phyloP scores from a whole-genome alignment of 2,113 vertebrate genomes.

The Ardeotis arabs region DNA sequence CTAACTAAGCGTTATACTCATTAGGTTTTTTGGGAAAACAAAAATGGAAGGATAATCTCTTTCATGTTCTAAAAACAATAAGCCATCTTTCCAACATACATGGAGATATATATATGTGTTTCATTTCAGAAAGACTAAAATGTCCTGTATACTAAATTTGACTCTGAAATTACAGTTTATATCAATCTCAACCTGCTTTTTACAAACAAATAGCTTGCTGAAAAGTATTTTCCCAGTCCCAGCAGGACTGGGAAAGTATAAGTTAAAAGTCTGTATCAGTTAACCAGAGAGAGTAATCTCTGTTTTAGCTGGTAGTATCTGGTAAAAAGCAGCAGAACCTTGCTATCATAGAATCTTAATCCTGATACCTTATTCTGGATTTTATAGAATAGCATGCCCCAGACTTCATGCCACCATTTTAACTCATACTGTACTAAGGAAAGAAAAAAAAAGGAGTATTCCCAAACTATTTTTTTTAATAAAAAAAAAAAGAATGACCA shows the following conservation, averaged over 20 bases:
- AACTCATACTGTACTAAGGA: rapidly evolving
- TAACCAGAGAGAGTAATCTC: neutral
- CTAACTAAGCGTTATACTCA: neutral
- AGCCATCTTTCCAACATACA: neutral
- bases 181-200: neutral
- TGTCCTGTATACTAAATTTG: neutral
- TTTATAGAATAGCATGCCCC: neutral
- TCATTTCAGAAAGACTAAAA: neutral
- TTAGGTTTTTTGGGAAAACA: rapidly evolving
- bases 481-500: neutral
- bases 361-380: neutral
- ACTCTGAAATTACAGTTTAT: neutral
- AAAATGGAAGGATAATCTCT: neutral
- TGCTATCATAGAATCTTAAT: neutral
- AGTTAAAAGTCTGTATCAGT: neutral
- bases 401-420: neutral
- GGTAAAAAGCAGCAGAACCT: neutral
- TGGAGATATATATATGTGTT: neutral
- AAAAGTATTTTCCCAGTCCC: neutral
- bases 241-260: neutral
- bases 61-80: neutral
- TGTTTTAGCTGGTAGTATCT: neutral
- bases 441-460: neutral
- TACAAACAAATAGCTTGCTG: neutral
- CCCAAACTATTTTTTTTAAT: neutral